A percentile compares a stretch with the other conserved stretches of the same genome.
phyloP scores from a whole-genome alignment of 2,797 vertebrate species.

The Chaunax sp. region DNA sequence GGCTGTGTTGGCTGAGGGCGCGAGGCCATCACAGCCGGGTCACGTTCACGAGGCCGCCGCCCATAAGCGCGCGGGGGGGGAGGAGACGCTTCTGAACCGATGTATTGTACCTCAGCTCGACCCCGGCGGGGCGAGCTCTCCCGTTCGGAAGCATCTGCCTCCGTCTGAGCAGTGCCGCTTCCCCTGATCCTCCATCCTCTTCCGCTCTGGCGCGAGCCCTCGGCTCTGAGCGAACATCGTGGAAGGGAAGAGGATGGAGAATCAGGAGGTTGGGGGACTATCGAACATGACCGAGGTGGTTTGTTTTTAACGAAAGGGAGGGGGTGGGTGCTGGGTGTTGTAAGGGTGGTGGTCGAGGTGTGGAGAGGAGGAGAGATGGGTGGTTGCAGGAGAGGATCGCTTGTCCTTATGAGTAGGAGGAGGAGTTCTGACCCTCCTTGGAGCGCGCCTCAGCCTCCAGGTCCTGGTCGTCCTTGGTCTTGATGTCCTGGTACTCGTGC shows the following conservation, averaged over 20 bases:
- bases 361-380: constrained; percentile 44
- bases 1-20: constrained; percentile 81
- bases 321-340: constrained; percentile 62
- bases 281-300: constrained; percentile 69
- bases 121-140: constrained; percentile 54
- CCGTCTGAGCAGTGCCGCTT: constrained; percentile 46
- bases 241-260: constrained; percentile 69
- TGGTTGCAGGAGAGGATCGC: constrained; percentile 48
- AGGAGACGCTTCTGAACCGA: constrained; percentile 67
- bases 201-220: constrained; percentile 49
- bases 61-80: constrained; percentile 44
- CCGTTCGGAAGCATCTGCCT: constrained; percentile 66
- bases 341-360: constrained; percentile 47
- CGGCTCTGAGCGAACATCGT: constrained; percentile 30
- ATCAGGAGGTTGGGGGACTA: constrained; percentile 60
- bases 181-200: constrained; percentile 66
- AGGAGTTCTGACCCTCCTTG: constrained; percentile 99
- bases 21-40: constrained; percentile 71
- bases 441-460: constrained; percentile 97
- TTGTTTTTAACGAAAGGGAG: constrained; percentile 56
- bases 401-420: constrained; percentile 95
- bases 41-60: constrained; percentile 63
- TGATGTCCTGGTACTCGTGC: constrained; percentile 98
- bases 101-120: constrained; percentile 57
- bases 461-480: constrained; percentile 98